Base-by-base conservation (phyloP, 2,888 invertebrate species). In the Patella pellucida region DNA sequence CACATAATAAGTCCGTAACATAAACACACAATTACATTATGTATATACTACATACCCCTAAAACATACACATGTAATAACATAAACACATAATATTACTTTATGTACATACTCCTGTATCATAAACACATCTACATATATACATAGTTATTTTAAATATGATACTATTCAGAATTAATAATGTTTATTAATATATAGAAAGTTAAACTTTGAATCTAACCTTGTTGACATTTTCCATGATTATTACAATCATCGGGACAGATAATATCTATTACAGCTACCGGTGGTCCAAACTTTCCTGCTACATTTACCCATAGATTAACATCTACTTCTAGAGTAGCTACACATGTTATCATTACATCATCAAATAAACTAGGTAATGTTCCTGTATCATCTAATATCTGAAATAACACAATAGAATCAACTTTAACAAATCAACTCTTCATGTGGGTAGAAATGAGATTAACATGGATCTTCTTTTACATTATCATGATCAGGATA, bases 221-320 rank as follows among this genome's bases (percentile, higher is more conserved):
- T 71, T 77, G 72, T 14, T 67, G 74, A 76, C 86, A 86, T 14
- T 23, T 62, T n/a, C 86, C 86, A 76, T 83, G 77, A 4, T 69
- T 73, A 67, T 73, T 81, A 68, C 86, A 86, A 41, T 84, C 80
- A 52, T 76, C 73, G 12, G 82, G 83, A 78, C 86, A 86, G 14
- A 84, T 72, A 12, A 69, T 62, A 56, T 79, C 76, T 52, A 76
- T 70, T 27, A 81, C 16, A 16, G 71, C 71, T 27, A 79, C 74
- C 41, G 82, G 80, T 12, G 79, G 75, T 41, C 50, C 68, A 7
- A 77, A 75, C 11, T 76, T 74, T 14, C 71, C 80, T 14, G 72
- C 75, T 19, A 74, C 72, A 16, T 23, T 71, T 16, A 82, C 74
- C 83, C 84, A 85, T 31, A 82, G 56, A 9, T 74, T 76, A 3